Base-by-base conservation (phyloP, 1,140 invertebrate genomes). In the Chrysopa pallens region DNA sequence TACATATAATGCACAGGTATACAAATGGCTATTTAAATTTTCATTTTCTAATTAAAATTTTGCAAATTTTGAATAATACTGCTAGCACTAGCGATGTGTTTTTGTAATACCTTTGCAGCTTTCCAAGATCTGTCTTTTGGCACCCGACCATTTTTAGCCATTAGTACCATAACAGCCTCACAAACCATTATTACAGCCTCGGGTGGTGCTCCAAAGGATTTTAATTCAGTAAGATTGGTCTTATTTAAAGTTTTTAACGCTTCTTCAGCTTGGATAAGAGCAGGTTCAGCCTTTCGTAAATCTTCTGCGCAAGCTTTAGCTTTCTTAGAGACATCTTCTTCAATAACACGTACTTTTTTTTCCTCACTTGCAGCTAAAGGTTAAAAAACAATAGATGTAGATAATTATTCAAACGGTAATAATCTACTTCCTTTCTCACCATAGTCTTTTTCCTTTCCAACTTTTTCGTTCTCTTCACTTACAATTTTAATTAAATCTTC, bases 61-160 rank as follows among this genome's bases (percentile, higher is more conserved):
- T n/a, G n/a, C n/a, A 17, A 43, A 31, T 8, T 9, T 15, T 17
- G 36, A 23, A 27, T 39, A 13, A 29, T 36, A 8, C n/a, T 8
- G 33, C 33, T 35, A n/a, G n/a, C 33, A 35, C 45, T 8, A 8
- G 33, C 8, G 33, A 15, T n/a, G n/a, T n/a, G n/a, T n/a, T n/a
- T 23, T 23, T 5, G 17, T 29, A 43, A 45, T 46, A 72, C 70
- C 64, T 93, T 94, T 45, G 79, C 84, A 33, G 79, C 76, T 66
- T 92, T 95, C 92, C 92, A 97, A 40, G 82, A 87, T 50, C 80
- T 71, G 59, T 97, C 91, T 59, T 83, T 94, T 0, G 91, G 87
- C 40, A 95, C 74, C 65, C 89, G 89, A 6, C 86, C 88, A 53
- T 80, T 83, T 17, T 76, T 76, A 1, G 86, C 72, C 47, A 94